These are phyloP conservation scores for Acropora tenuis DNA, from an alignment of 64 coral and sea anemone genomes.

Conservation along the genomic window DNA sequence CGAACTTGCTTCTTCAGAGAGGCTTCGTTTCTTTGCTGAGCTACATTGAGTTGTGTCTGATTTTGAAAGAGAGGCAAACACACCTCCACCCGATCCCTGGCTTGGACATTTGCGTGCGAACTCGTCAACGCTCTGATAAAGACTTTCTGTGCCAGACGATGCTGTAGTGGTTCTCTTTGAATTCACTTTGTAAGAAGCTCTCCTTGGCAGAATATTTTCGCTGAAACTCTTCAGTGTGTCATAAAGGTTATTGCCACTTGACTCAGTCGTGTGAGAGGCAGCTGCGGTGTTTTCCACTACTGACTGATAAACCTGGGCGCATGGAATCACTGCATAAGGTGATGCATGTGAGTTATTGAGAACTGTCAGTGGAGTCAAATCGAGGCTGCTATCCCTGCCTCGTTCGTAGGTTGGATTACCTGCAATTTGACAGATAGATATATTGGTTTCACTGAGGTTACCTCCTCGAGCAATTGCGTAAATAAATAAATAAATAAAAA, in stretches of 20 bases:
- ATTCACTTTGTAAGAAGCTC: neutral
- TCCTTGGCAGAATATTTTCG: neutral
- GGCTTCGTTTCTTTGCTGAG: neutral
- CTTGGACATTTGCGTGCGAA: neutral
- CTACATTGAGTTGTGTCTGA: neutral
- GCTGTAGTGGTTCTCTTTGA: neutral
- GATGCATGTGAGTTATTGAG: neutral
- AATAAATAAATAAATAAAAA: no score
- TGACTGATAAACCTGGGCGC: constrained; percentile 4
- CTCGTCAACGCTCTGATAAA: neutral
- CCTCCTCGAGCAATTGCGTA: no score
- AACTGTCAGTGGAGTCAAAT: neutral
- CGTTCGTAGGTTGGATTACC: constrained; percentile 52
- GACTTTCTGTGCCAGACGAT: neutral
- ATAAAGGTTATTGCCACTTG: constrained; percentile 13
- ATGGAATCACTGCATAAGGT: neutral
- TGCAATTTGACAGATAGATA: neutral
- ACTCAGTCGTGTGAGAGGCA: neutral
- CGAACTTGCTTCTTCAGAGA: neutral
- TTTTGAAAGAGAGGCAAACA: neutral
- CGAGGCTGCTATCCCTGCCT: constrained; percentile 5
- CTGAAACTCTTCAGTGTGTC: constrained; percentile 10
- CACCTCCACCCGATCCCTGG: neutral
- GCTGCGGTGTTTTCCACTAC: constrained; percentile 9
- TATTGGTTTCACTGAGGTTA: neutral